phyloP scores from a whole-genome alignment of 2,113 vertebrate species.

The Gnathochromis pfefferi region DNA sequence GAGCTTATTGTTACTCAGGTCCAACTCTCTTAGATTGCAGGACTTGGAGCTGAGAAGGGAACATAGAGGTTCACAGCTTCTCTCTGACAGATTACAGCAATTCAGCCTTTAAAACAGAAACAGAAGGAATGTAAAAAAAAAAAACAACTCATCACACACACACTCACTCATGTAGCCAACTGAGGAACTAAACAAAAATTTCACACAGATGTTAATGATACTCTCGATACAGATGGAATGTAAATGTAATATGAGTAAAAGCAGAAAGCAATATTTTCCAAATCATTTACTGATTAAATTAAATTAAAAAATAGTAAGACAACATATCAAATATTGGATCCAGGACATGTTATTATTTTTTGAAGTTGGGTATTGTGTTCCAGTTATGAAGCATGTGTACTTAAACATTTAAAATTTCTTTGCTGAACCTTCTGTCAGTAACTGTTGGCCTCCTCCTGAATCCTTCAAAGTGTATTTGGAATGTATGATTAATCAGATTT shows the following conservation, averaged over 20 bases:
- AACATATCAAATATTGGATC: not conserved
- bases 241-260: not conserved
- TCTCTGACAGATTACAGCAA: not conserved
- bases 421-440: not conserved
- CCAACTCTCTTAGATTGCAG: not conserved
- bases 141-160: not conserved
- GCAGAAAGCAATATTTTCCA: not conserved
- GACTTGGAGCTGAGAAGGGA: not conserved
- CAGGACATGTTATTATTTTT: not conserved
- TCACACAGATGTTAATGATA: not conserved
- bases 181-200: not conserved
- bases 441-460: not conserved
- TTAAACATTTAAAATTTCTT: not conserved
- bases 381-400: not conserved
- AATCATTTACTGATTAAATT: not conserved
- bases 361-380: not conserved
- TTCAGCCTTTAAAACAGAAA: not conserved
- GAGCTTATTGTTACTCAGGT: not conserved
- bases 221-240: not conserved
- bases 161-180: not conserved
- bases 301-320: not conserved
- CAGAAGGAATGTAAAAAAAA: not conserved
- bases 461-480: not conserved
- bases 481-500: not conserved
- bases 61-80: not conserved